Percentiles rank a stretch among this genome's conserved stretches.
Conservation (phyloP, 1,140 invertebrate species). For the Ridgeia piscesae region DNA sequence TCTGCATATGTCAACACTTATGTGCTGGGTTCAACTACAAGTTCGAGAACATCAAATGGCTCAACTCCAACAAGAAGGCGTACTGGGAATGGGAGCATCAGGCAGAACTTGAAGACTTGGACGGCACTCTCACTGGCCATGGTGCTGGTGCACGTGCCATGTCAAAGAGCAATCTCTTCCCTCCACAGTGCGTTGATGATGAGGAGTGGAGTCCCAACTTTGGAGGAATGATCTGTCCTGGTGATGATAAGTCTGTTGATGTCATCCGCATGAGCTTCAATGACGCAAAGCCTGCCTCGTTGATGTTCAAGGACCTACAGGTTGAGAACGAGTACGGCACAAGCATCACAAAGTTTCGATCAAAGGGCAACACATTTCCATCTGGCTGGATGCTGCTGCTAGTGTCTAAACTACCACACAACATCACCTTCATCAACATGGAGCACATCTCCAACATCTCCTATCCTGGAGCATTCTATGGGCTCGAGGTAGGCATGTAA, state of each 20-base stretch:
- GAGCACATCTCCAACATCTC: neutral
- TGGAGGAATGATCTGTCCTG: constrained; percentile 11
- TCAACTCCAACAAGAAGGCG: neutral
- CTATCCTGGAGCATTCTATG: neutral
- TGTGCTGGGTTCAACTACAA: constrained; percentile 18
- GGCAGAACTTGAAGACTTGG: constrained; percentile 15
- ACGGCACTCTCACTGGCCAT: constrained; percentile 12
- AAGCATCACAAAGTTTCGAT: neutral
- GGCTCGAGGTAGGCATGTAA: neutral
- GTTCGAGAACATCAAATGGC: constrained; percentile 11
- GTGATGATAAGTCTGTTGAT: neutral
- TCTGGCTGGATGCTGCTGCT: neutral
- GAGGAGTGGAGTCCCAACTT: constrained; percentile 1
- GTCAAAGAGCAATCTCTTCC: constrained; percentile 9
- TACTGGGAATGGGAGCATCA: constrained; percentile 18
- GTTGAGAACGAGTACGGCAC: neutral
- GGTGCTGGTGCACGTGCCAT: neutral
- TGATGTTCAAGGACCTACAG: neutral
- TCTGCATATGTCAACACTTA: neutral
- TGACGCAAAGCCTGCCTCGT: neutral
- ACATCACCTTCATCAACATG: neutral
- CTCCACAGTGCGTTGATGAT: neutral
- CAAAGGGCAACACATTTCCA: neutral
- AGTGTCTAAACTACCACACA: neutral
- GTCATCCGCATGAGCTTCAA: constrained; percentile 8